Evolutionary conservation across 2,797 vertebrate genomes (phyloP).

Genomic region (Mormyrops boulengeri): DNA sequence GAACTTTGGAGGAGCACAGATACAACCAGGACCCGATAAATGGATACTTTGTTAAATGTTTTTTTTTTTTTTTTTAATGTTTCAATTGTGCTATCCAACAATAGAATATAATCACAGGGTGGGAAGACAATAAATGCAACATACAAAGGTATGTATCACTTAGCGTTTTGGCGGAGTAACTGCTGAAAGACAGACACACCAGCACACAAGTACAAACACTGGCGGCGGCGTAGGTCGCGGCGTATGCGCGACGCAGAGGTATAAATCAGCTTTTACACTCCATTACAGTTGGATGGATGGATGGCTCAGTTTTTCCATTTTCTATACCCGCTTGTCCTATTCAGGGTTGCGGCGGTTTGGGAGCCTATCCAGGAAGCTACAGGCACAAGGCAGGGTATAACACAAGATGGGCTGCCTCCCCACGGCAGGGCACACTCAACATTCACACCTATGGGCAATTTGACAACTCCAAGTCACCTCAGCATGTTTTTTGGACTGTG

Average conservation of each 20-base stretch:
- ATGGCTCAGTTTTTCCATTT: neutral
- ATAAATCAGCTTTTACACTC: neutral
- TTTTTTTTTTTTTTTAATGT: neutral
- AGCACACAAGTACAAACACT: neutral
- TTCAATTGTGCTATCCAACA: neutral
- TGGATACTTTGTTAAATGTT: neutral
- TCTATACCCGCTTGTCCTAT: neutral
- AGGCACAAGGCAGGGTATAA: neutral
- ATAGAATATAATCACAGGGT: neutral
- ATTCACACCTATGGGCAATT: neutral
- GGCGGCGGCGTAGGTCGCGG: neutral
- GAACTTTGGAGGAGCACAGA: neutral
- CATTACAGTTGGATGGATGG: neutral
- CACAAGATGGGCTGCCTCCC: neutral
- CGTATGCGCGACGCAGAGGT: neutral
- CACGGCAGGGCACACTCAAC: neutral
- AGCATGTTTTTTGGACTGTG: neutral
- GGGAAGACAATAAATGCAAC: neutral
- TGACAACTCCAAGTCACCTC: neutral
- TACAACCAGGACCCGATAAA: neutral
- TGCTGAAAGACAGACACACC: neutral
- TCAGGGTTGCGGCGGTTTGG: neutral
- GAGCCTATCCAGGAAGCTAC: neutral
- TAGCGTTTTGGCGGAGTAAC: neutral
- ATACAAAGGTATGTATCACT: neutral